Conservation (phyloP, 53 echinoderm and acorn worm species). For the Apostichopus leukothele region DNA sequence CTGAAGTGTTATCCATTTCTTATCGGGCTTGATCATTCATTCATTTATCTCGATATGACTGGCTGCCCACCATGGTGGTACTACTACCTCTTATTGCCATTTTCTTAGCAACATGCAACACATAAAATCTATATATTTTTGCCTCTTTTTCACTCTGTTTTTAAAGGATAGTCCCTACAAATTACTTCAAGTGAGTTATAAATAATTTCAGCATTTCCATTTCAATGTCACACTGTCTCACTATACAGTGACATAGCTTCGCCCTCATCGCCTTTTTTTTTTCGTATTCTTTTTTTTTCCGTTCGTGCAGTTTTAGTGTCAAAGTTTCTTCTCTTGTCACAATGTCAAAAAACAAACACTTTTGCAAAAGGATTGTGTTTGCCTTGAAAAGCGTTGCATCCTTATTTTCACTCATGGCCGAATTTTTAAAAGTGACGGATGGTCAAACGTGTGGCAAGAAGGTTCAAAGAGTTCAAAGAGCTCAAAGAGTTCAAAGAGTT, state of each 20-base stretch:
- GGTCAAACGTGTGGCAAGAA: too few relatives aligned
- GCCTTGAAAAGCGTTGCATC: background rate
- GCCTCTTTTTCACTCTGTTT: background rate
- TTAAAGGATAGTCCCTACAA: constrained; percentile 2
- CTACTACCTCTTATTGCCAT: background rate
- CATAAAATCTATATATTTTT: background rate
- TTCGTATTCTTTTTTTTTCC: background rate
- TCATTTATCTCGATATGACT: too few relatives aligned
- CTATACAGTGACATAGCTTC: background rate
- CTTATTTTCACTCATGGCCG: background rate
- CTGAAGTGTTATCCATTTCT: too few relatives aligned
- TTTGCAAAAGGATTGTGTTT: constrained; percentile 17
- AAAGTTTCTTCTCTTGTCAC: background rate
- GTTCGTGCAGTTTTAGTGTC: constrained; percentile 24
- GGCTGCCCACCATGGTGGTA: too few relatives aligned
- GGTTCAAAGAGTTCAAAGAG: too few relatives aligned
- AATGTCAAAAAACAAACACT: background rate
- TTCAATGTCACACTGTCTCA: background rate
- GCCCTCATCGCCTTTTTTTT: background rate
- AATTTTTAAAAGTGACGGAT: too few relatives aligned
- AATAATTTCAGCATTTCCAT: background rate
- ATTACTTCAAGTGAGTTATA: constrained; percentile 27
- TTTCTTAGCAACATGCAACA: background rate
- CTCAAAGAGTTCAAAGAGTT: too few relatives aligned
- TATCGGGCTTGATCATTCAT: too few relatives aligned